Percentiles rank a stretch among this genome's conserved stretches.
phyloP scores from a whole-genome alignment of 53 echinoderm and acorn worm species.

The Patiria pectinifera region DNA sequence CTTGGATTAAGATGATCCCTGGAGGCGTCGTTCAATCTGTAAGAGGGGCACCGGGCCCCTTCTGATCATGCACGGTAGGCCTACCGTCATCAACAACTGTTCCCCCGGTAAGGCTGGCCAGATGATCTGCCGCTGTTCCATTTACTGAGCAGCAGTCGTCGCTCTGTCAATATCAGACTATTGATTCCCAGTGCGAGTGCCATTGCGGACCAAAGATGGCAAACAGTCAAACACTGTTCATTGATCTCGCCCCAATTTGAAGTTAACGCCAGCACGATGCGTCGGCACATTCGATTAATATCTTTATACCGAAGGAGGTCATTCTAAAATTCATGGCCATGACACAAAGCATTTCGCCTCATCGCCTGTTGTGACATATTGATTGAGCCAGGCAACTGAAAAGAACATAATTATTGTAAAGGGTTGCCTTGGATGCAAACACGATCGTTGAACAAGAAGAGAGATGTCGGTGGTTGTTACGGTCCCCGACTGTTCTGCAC shows the following conservation, averaged over 20 bases:
- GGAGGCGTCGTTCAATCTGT: slow-evolving; percentile 19
- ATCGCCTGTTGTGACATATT: too few species aligned
- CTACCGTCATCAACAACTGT: not conserved
- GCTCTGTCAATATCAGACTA: slow-evolving; percentile 1
- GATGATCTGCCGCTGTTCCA: not conserved
- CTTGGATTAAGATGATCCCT: slow-evolving; percentile 22
- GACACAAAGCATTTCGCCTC: not conserved
- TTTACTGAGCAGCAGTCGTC: not conserved
- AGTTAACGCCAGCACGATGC: not conserved
- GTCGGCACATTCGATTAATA: not conserved
- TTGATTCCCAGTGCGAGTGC: slow-evolving; percentile 6
- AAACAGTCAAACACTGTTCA: too few species aligned
- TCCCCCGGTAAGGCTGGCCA: not conserved
- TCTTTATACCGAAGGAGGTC: not conserved
- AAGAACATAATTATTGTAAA: too few species aligned
- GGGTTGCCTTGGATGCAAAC: too few species aligned
- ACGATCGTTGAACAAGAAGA: too few species aligned
- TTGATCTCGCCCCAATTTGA: not conserved
- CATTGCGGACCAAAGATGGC: not conserved
- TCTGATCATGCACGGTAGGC: not conserved
- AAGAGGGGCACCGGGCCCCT: not conserved
- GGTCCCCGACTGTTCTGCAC: too few species aligned
- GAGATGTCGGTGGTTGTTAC: too few species aligned
- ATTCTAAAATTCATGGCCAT: not conserved
- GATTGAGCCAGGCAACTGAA: too few species aligned